Base-by-base conservation (phyloP, 2,797 vertebrate species). In the Spinus olivaceus region DNA sequence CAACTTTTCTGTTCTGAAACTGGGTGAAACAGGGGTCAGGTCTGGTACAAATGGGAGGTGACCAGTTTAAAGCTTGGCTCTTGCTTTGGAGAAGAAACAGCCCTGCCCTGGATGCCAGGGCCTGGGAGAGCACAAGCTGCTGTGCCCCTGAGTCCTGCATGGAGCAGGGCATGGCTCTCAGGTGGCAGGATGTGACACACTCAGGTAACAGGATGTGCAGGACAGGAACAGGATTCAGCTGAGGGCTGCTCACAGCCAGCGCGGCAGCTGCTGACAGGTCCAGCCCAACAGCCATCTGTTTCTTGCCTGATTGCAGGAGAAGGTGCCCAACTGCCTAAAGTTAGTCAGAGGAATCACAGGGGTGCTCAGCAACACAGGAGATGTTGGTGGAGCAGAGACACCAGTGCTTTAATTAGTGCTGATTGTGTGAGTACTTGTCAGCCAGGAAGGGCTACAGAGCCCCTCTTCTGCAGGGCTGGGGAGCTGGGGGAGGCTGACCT, bases 251-350 rank as follows among this genome's bases (percentile, higher is more conserved):
- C 60, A 49, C 66, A 42, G 73, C 73, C 71, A 24, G 10, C 19
- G 1, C 13, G 32, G 88, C 74, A 77, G 1, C 47, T 53, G 21
- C 60, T 77, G 92, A 80, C 67, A 91, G 84, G 81, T 80, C 56
- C 56, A 49, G 71, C 41, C 77, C 17, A 49, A 13, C 47, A 66
- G 81, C 92, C 89, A 53, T 73, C 77, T 87, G 94, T 39, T 87
- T 72, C 69, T 72, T 76, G 73, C 82, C 80, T 94, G 59, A 94
- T 86, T 81, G 59, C 77, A 44, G 85, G 69, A 83, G 54, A 51
- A 88, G 53, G 54, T 84, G 60, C 44, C 66, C 0, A 0, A 0
- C 0, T 80, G 49, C 72, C 69, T 87, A 16, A 77, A 89, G 81
- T 80, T 25, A 93, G 50, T 37, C 44, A 37, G 69, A 59, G 84